phyloP scores from a whole-genome alignment of 2,797 vertebrate genomes.

The Amazona ochrocephala region DNA sequence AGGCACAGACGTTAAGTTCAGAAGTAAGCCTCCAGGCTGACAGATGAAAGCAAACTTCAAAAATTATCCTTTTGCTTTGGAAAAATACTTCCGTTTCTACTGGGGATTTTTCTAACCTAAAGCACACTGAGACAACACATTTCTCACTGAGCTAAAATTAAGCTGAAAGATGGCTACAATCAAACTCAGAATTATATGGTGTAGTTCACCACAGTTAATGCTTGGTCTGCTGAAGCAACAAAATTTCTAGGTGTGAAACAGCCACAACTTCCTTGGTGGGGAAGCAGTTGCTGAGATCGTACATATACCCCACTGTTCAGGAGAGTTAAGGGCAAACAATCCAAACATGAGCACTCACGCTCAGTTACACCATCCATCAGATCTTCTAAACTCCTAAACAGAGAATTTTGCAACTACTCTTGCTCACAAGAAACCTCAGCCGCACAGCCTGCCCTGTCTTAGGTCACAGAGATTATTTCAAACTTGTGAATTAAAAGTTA shows the following conservation, averaged over 20 bases:
- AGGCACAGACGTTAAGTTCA: background rate
- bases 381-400: background rate
- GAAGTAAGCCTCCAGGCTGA: background rate
- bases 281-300: background rate
- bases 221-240: background rate
- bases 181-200: background rate
- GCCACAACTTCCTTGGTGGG: background rate
- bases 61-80: background rate
- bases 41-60: background rate
- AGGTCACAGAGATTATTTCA: background rate
- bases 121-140: background rate
- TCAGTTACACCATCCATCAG: background rate
- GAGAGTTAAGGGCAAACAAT: background rate
- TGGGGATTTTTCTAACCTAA: background rate
- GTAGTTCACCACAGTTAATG: background rate
- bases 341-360: background rate
- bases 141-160: background rate
- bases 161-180: background rate
- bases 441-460: background rate
- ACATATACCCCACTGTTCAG: background rate
- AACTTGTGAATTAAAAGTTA: background rate
- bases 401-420: background rate
- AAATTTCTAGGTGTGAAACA: background rate
- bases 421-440: background rate
- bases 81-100: background rate